Base-by-base conservation (phyloP, 1,140 invertebrate genomes). In the Liolophura sinensis region DNA sequence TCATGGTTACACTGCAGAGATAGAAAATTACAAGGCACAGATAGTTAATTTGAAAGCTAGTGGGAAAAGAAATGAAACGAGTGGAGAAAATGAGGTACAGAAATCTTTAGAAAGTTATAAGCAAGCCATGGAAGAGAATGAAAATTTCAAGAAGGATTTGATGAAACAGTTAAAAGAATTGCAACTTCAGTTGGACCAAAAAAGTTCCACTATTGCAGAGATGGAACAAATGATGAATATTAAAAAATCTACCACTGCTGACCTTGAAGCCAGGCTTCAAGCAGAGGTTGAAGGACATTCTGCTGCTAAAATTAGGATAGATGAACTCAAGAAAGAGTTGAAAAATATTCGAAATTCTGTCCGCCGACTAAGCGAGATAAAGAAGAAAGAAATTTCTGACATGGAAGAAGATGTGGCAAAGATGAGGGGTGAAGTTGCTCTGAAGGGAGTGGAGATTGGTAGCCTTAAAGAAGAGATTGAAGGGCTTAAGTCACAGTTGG, bases 1-100 rank as follows among this genome's bases (percentile, higher is more conserved):
- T 48, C 70, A 79, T 67, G 77, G 77, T n/a, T 79, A 79, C 67
- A 77, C 73, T 14, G 75, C 77, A 14, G 77, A 79, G 62, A 77
- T 77, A n/a, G 65, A 64, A 50, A 72, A 65, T 31, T 65, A 76
- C 22, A 79, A 79, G 56, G 60, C 58, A 31, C 73, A 77, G 68
- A 64, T 73, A 56, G 65, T 62, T 14, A 24, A 56, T 16, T 51
- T 68, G 5, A 68, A 68, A 25, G 57, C 61, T 62, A 22, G 24
- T 40, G 31, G 24, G 3, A n/a, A 22, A 14, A 11, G 40, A 24
- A 50, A 61, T 18, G 59, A 60, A 16, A 48, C 62, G 18, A 18
- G 40, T 22, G 66, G 54, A 48, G 40, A 60, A 55, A 58, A 64
- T 31, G 57, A 55, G 59, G 49, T 49, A 48, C 22, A 48, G 55